Evolutionary conservation across 1,140 invertebrate species (phyloP), one percentile per base, ranked within the genome.

Genomic region (Lepeophtheirus salmonis): DNA sequence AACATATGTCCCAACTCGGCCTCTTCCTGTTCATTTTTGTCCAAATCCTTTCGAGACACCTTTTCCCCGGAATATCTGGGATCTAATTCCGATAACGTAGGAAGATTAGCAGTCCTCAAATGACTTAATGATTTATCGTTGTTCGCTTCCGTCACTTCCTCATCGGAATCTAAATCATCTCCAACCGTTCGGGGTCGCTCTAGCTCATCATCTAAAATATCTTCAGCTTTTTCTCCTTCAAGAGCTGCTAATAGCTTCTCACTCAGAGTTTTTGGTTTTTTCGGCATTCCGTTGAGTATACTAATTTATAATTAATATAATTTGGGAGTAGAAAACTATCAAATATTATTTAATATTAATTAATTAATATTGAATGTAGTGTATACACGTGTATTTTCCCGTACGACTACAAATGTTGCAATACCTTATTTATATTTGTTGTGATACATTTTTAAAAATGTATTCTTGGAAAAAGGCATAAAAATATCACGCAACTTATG

Each of bases 41-140:
- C 25, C 41, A 66, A 30, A 24, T 50, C 26, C 23, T 66, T 65
- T 56, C 69, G 64, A 1, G 65, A 67, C 30, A 67, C 65, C 60
- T 67, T 68, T 50, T 64, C 64, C 4, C 70, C 70, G 21, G 65
- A 61, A 66, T 71, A 71, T 50, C 64, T 65, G 41, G 61, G 61
- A 62, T 69, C 68, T 1, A 62, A 51, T 60, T 69, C 67, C 41
- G 55, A 61, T 12, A 69, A 57, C 24, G 65, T 41, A 25, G 63
- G 55, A 23, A 64, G 64, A 20, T 64, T 64, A 57, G 64, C 17
- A 21, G 23, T 14, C 25, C 55, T 21, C 2, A 57, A 21, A 2
- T 13, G 13, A 41, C 55, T 57, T 12, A 25, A 16, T 14, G 26
- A 57, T n/a, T 18, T n/a, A 17, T 20, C 14, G 23, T 54, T 20